These are phyloP conservation scores for Zaprionus davidi DNA, from an alignment of 1,140 invertebrate genomes.

Conservation along the genomic window DNA sequence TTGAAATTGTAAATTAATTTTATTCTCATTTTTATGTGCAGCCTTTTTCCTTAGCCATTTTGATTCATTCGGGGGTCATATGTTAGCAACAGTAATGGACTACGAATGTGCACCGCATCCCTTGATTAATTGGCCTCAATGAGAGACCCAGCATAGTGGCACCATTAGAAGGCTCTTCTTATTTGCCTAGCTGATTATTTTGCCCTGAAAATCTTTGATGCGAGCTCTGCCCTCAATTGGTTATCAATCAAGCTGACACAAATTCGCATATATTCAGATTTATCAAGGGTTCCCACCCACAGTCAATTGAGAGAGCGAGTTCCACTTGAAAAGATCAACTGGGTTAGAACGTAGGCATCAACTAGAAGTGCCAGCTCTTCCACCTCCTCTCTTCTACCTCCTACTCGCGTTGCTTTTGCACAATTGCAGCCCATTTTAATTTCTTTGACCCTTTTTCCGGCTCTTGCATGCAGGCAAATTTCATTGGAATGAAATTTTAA, in stretches of 20 bases:
- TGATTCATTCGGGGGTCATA: slow-evolving; percentile 61
- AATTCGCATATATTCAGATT: slow-evolving; percentile 26
- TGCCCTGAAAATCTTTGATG: slow-evolving; percentile 11
- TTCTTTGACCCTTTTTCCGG: slow-evolving; percentile 16
- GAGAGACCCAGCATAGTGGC: slow-evolving; percentile 18
- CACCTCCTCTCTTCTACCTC: not conserved
- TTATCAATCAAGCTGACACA: slow-evolving; percentile 48
- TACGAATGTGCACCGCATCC: slow-evolving; percentile 41
- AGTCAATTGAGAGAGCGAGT: not conserved
- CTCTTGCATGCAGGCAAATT: slow-evolving; percentile 38
- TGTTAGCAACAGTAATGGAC: slow-evolving; percentile 39
- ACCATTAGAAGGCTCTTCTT: not conserved
- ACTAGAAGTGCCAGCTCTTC: slow-evolving; percentile 8
- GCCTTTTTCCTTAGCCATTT: slow-evolving; percentile 26
- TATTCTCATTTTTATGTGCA: slow-evolving; percentile 43
- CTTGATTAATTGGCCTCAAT: slow-evolving; percentile 56
- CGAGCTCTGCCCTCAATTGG: slow-evolving; percentile 23
- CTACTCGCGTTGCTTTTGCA: not conserved
- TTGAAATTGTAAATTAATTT: slow-evolving; percentile 76
- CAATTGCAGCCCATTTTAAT: slow-evolving; percentile 11
- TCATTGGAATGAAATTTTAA: slow-evolving; percentile 62
- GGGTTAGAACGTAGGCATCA: not conserved
- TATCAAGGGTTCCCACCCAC: not conserved
- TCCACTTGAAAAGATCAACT: slow-evolving; percentile 5
- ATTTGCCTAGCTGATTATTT: slow-evolving; percentile 46